Percentiles rank a stretch among this genome's conserved stretches.
These are phyloP conservation scores for Melanostoma scalare DNA, from an alignment of 2,888 invertebrate species.

Conservation along the genomic window DNA sequence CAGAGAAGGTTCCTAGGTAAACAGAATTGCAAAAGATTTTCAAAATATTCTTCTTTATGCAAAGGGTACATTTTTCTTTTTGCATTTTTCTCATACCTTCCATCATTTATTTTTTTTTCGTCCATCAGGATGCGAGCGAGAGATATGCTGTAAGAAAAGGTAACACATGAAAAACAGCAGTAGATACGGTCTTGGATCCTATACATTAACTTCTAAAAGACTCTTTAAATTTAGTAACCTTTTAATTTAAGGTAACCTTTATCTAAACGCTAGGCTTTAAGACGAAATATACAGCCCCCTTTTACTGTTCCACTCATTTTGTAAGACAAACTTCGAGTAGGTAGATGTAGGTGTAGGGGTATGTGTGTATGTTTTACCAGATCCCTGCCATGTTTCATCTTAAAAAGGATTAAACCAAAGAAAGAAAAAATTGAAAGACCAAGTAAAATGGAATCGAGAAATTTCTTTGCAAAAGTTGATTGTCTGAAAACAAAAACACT, in stretches of 20 bases:
- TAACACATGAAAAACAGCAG: too few species aligned
- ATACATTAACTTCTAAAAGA: too few species aligned
- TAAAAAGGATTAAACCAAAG: slow-evolving; percentile 35
- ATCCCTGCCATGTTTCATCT: slow-evolving; percentile 23
- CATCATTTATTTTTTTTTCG: neutral
- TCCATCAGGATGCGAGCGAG: neutral
- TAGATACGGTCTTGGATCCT: too few species aligned
- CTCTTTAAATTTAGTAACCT: too few species aligned
- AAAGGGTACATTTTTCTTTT: slow-evolving; percentile 14
- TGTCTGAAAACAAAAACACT: slow-evolving; percentile 57
- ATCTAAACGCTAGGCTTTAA: too few species aligned
- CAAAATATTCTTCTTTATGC: slow-evolving; percentile 25
- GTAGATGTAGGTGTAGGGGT: neutral
- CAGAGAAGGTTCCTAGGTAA: slow-evolving; percentile 52
- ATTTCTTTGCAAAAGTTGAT: slow-evolving; percentile 52
- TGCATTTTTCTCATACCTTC: neutral
- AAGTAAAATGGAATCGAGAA: slow-evolving; percentile 61
- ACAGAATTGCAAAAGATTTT: slow-evolving; percentile 51
- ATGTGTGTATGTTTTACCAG: slow-evolving; percentile 3
- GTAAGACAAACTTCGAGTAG: neutral
- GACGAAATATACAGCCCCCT: too few species aligned
- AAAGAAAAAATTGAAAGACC: slow-evolving; percentile 13
- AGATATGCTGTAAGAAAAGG: too few species aligned
- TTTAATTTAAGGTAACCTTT: too few species aligned
- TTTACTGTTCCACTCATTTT: neutral